phyloP scores from a whole-genome alignment of 2,888 invertebrate species.

The Tetragonisca angustula region DNA sequence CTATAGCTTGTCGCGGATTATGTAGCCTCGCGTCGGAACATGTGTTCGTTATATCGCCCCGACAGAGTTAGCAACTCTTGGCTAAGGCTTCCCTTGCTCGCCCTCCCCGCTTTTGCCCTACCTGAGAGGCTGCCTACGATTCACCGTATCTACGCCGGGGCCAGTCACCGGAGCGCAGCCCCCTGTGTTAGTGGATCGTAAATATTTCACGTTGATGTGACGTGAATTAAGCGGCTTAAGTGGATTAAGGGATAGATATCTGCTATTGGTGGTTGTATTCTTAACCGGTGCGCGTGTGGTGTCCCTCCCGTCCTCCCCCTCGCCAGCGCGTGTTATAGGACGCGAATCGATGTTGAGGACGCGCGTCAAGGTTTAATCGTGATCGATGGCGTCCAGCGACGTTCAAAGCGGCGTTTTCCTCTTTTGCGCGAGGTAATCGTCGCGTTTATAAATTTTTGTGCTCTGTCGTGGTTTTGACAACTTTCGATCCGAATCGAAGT shows the following conservation, averaged over 20 bases:
- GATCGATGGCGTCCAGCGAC: not conserved
- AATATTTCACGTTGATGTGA: slow-evolving; percentile 83
- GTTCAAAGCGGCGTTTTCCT: too few relatives aligned
- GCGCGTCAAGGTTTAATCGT: not conserved
- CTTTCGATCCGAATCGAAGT: too few relatives aligned
- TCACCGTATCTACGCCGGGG: slow-evolving; percentile 22
- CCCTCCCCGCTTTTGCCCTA: not conserved
- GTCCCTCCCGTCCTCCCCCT: not conserved
- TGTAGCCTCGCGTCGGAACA: slow-evolving; percentile 80
- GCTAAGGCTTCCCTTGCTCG: slow-evolving; percentile 77
- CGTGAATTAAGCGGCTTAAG: slow-evolving; percentile 81
- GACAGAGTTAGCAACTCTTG: slow-evolving; percentile 80
- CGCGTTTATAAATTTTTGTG: not conserved
- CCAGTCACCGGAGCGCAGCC: not conserved
- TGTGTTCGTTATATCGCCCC: slow-evolving; percentile 82
- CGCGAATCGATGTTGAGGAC: slow-evolving; percentile 38
- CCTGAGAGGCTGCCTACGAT: slow-evolving; percentile 34
- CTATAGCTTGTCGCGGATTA: slow-evolving; percentile 80
- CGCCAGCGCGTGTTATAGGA: slow-evolving; percentile 29
- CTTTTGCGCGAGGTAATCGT: not conserved
- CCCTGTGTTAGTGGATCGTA: slow-evolving; percentile 69
- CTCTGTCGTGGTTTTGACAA: too few relatives aligned
- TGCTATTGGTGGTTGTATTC: slow-evolving; percentile 64
- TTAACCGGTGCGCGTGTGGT: slow-evolving; percentile 51
- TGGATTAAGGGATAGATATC: slow-evolving; percentile 78